A percentile compares a stretch with the other conserved stretches of the same genome.
These are phyloP conservation scores for Axis porcinus DNA, from an alignment of 2,113 vertebrate species.

Conservation along the genomic window DNA sequence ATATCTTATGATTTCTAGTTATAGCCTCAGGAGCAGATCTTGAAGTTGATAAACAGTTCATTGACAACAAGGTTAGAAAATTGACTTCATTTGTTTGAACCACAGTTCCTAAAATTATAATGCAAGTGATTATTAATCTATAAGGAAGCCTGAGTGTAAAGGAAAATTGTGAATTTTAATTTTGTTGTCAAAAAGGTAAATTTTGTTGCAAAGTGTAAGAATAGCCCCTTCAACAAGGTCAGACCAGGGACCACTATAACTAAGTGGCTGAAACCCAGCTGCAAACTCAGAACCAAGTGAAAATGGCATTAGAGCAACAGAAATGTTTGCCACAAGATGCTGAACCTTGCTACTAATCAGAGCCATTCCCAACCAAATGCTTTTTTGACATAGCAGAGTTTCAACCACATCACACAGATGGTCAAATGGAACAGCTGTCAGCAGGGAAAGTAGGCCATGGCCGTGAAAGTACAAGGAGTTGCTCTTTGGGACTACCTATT, in stretches of 20 bases:
- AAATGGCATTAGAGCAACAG: background rate
- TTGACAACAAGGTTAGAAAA: background rate
- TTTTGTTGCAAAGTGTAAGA: background rate
- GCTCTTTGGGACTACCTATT: background rate
- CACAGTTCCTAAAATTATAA: constrained; percentile 15
- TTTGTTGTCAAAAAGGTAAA: background rate
- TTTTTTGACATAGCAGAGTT: background rate
- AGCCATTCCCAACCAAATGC: background rate
- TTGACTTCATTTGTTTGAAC: background rate
- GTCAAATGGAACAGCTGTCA: background rate
- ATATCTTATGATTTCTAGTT: background rate
- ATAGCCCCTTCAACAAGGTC: background rate
- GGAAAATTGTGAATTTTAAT: constrained; percentile 4
- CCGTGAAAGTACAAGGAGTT: background rate
- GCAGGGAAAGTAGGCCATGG: background rate
- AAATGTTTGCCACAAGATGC: background rate
- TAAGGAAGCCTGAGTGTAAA: background rate
- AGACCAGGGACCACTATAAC: background rate
- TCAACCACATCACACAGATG: background rate
- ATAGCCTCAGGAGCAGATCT: background rate
- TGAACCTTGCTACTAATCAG: background rate
- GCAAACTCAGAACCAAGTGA: background rate
- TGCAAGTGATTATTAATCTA: background rate
- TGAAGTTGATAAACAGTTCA: background rate
- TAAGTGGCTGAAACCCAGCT: background rate